These are phyloP conservation scores for Lomographa bimaculata DNA, from an alignment of 2,888 invertebrate genomes.

Conservation along the genomic window DNA sequence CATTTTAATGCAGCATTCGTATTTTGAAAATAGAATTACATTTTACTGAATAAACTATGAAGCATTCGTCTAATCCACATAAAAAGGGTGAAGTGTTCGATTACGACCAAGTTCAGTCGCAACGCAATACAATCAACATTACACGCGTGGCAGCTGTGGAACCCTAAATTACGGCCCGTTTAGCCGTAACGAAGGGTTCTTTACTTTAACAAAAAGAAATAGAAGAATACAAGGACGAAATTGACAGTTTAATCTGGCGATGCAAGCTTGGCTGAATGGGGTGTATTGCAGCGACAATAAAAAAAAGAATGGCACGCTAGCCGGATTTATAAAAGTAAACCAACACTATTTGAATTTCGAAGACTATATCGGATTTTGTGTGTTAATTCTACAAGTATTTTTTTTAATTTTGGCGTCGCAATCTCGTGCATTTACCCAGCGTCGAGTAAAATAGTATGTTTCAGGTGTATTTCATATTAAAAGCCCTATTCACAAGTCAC, in stretches of 20 bases:
- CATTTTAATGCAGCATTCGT: background rate
- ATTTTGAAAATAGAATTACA: slow-evolving; percentile 16
- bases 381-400: too few relatives aligned
- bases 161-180: slow-evolving; percentile 74
- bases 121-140: slow-evolving; percentile 81
- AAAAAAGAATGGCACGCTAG: slow-evolving; percentile 23
- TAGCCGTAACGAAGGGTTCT: slow-evolving; percentile 67
- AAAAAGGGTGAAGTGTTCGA: slow-evolving; percentile 65
- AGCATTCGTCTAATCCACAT: slow-evolving; percentile 47
- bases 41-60: slow-evolving; percentile 35
- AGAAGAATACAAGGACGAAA: slow-evolving; percentile 56
- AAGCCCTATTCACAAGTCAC: too few relatives aligned
- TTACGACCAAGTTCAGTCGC: slow-evolving; percentile 51
- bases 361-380: too few relatives aligned
- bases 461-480: too few relatives aligned
- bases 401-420: too few relatives aligned
- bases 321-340: slow-evolving; percentile 17
- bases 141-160: slow-evolving; percentile 74
- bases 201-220: slow-evolving; percentile 47
- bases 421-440: too few relatives aligned
- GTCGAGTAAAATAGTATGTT: too few relatives aligned
- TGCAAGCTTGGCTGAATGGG: slow-evolving; percentile 47
- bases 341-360: too few relatives aligned
- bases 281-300: slow-evolving; percentile 36
- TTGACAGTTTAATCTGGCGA: slow-evolving; percentile 76